Conservation (phyloP, 2,113 vertebrate species). For the Callipepla squamata region DNA sequence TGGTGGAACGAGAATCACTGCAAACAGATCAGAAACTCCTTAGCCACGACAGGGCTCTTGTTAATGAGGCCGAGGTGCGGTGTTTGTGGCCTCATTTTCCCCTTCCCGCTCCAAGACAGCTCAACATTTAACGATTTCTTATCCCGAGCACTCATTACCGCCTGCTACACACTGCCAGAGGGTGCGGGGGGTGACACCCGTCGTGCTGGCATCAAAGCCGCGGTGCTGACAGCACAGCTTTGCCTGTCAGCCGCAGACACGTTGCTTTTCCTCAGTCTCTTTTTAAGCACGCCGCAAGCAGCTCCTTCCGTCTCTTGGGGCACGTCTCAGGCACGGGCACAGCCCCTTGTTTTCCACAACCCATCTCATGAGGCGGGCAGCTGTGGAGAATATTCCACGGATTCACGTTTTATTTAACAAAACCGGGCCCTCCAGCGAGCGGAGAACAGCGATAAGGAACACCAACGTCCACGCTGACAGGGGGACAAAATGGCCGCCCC, state of each 20-base stretch:
- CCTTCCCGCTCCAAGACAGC: not conserved
- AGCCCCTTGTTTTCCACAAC: not conserved
- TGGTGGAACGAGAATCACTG: not conserved
- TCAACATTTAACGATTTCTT: not conserved
- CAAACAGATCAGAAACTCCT: not conserved
- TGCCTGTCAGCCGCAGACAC: conserved; percentile 17
- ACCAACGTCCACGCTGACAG: rapidly evolving
- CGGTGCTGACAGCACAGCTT: conserved; percentile 44
- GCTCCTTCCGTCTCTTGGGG: not conserved
- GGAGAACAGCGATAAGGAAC: too few relatives aligned
- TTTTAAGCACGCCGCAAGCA: conserved; percentile 43
- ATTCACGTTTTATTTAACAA: rapidly evolving
- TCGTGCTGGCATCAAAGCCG: conserved; percentile 34
- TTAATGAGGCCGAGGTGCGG: not conserved
- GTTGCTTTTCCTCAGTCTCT: not conserved
- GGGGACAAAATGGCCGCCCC: not conserved
- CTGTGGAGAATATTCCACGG: rapidly evolving
- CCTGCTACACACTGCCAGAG: rapidly evolving
- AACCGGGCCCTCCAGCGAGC: rapidly evolving
- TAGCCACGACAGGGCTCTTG: not conserved
- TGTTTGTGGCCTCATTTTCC: not conserved
- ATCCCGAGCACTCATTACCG: not conserved
- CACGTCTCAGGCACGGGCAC: not conserved
- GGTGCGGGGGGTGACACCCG: not conserved
- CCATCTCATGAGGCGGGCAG: rapidly evolving